A percentile compares a stretch with the other conserved stretches of the same genome.
phyloP scores from a whole-genome alignment of 2,113 vertebrate species.

The Gila orcuttii region DNA sequence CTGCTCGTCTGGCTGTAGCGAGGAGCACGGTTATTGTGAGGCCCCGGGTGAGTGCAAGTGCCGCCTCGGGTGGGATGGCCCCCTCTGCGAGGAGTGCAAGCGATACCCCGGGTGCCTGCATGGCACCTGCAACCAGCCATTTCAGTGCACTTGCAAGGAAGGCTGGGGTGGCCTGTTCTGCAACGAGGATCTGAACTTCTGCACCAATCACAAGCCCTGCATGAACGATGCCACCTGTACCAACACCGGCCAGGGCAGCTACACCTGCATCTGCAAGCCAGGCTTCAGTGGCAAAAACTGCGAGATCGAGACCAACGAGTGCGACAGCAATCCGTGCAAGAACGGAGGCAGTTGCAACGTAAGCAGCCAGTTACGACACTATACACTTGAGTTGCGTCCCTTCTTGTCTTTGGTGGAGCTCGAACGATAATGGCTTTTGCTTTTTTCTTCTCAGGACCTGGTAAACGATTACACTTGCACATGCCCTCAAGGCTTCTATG shows the following conservation, averaged over 20 bases:
- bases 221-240: constrained; percentile 80
- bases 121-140: constrained; percentile 79
- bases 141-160: constrained; percentile 83
- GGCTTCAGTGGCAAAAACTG: constrained; percentile 79
- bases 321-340: constrained; percentile 86
- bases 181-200: constrained; percentile 85
- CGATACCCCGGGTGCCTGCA: constrained; percentile 80
- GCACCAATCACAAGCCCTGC: constrained; percentile 84
- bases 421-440: not conserved
- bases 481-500: constrained; percentile 89
- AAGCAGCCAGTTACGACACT: constrained; percentile 55
- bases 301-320: constrained; percentile 80
- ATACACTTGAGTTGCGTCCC: not conserved
- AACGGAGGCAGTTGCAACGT: constrained; percentile 90
- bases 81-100: constrained; percentile 78
- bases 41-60: constrained; percentile 81
- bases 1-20: constrained; percentile 81
- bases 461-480: constrained; percentile 80
- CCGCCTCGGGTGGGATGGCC: constrained; percentile 83
- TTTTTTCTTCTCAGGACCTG: constrained; percentile 70
- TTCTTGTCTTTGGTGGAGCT: not conserved
- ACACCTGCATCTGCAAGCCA: constrained; percentile 79
- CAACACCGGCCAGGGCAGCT: constrained; percentile 85
- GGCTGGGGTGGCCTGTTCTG: constrained; percentile 86
- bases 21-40: constrained; percentile 79